Conservation (phyloP, 92 coral and sea anemone species). For the Pocillopora meandrina region DNA sequence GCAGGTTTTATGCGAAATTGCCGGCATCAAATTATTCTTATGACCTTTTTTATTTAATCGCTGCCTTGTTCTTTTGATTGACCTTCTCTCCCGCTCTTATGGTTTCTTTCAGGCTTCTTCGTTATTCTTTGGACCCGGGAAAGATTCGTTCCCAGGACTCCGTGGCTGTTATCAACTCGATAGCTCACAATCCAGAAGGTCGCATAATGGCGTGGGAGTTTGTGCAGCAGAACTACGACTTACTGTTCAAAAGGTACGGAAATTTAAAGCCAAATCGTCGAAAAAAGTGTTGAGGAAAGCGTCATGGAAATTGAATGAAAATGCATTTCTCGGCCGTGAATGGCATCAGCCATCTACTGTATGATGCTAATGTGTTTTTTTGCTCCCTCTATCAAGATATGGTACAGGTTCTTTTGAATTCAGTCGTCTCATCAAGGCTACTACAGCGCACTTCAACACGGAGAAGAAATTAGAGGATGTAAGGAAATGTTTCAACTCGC, state of each 20-base stretch:
- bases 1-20: no score
- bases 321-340: background rate
- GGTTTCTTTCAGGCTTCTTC: constrained; percentile 47
- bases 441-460: constrained; percentile 79
- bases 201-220: constrained; percentile 73
- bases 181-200: constrained; percentile 70
- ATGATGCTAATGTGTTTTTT: background rate
- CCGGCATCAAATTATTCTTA: background rate
- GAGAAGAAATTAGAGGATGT: constrained; percentile 48
- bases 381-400: constrained; percentile 47
- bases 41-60: background rate
- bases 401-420: constrained; percentile 80
- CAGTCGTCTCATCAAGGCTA: constrained; percentile 68
- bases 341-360: background rate
- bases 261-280: background rate
- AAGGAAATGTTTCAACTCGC: background rate
- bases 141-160: constrained; percentile 81
- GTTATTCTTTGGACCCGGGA: constrained; percentile 39
- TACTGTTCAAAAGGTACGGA: constrained; percentile 58
- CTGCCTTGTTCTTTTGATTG: background rate
- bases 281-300: background rate
- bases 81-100: background rate
- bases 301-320: no score
- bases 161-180: constrained; percentile 63
- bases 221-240: constrained; percentile 48